These are phyloP conservation scores for Lates japonicus DNA, from an alignment of 2,797 vertebrate genomes.

Conservation along the genomic window DNA sequence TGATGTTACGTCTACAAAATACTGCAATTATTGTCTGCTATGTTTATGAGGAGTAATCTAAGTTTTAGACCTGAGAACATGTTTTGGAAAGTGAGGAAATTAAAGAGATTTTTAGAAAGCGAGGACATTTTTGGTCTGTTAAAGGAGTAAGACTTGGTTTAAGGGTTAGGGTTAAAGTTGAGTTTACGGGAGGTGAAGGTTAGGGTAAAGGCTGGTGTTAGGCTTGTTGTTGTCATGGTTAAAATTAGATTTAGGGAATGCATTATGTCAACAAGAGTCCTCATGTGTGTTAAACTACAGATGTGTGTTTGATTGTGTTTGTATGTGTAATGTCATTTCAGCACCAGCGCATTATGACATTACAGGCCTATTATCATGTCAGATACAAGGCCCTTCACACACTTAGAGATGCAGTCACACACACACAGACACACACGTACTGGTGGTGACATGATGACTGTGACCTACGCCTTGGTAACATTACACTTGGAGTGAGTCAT, in stretches of 20 bases:
- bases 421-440: neutral
- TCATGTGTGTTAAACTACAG: neutral
- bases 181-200: neutral
- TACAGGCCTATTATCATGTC: slow-evolving; percentile 9
- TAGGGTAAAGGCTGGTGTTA: neutral
- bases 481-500: slow-evolving; percentile 66
- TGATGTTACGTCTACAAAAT: neutral
- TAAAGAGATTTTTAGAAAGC: neutral
- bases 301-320: neutral
- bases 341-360: slow-evolving; percentile 12
- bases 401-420: slow-evolving; percentile 2
- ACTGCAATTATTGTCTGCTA: neutral
- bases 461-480: slow-evolving; percentile 64
- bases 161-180: neutral
- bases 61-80: neutral
- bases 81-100: neutral
- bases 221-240: neutral
- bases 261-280: neutral
- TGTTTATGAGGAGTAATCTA: no score
- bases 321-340: slow-evolving; percentile 4
- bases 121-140: neutral
- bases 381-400: neutral
- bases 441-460: slow-evolving; percentile 37
- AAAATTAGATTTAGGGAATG: neutral
- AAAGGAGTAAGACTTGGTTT: neutral